These are phyloP conservation scores for Phaedon cochleariae DNA, from an alignment of 2,888 invertebrate genomes.

Conservation along the genomic window DNA sequence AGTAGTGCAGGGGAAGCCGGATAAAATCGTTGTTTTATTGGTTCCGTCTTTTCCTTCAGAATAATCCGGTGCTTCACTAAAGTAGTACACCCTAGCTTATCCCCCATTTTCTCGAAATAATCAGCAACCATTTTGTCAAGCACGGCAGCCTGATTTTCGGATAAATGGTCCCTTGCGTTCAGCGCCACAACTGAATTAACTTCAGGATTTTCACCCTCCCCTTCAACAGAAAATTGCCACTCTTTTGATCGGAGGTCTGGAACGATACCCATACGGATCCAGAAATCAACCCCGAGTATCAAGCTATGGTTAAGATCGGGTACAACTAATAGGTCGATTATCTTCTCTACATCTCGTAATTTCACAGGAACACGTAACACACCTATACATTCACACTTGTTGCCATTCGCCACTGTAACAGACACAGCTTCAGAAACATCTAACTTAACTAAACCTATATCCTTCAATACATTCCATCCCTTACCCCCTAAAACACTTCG, in stretches of 20 bases:
- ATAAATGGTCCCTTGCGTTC: background rate
- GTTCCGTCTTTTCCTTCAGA: too few relatives aligned
- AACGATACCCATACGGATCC: constrained; percentile 26
- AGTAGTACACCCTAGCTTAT: too few relatives aligned
- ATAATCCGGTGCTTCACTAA: too few relatives aligned
- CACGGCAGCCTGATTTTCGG: too few relatives aligned
- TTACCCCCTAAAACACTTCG: constrained; percentile 14
- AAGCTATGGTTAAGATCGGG: constrained; percentile 19
- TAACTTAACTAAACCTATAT: constrained; percentile 5
- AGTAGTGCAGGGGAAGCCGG: too few relatives aligned
- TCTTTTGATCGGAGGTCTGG: constrained; percentile 18
- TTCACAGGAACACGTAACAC: background rate
- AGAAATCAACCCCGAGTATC: constrained; percentile 25
- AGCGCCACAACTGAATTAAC: background rate
- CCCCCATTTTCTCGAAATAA: too few relatives aligned
- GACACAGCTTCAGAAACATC: background rate
- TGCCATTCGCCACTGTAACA: constrained; percentile 17
- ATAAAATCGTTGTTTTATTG: too few relatives aligned
- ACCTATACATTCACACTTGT: constrained; percentile 6
- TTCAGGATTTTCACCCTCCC: background rate
- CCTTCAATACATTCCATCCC: constrained; percentile 6
- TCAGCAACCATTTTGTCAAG: too few relatives aligned
- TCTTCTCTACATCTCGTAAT: background rate
- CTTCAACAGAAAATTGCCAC: constrained; percentile 11
- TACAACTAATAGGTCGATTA: constrained; percentile 10